These are phyloP conservation scores for Poeciliopsis infans DNA, from an alignment of 2,797 vertebrate genomes.

Conservation along the genomic window DNA sequence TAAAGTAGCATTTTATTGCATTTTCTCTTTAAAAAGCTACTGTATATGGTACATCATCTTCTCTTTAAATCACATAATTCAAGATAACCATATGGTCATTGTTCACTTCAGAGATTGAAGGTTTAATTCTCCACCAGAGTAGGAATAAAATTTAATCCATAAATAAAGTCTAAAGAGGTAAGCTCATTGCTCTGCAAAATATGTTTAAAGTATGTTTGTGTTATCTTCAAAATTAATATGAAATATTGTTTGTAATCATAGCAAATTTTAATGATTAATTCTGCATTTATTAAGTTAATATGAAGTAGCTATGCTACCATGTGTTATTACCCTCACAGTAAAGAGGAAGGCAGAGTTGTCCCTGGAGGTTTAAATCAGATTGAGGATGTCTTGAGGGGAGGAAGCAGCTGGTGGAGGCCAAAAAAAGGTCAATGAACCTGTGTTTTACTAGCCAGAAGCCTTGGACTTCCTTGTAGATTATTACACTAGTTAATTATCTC, in stretches of 20 bases:
- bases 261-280: conserved; percentile 23
- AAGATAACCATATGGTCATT: neutral
- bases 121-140: neutral
- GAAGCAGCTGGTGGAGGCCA: conserved; percentile 41
- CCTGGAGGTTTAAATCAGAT: conserved; percentile 38
- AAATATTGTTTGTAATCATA: neutral
- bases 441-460: conserved; percentile 31
- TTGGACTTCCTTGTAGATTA: conserved; percentile 57
- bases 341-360: conserved; percentile 29
- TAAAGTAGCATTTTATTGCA: neutral
- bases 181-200: neutral
- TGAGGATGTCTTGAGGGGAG: conserved; percentile 32
- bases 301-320: conserved; percentile 39
- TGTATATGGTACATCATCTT: neutral
- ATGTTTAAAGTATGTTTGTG: neutral
- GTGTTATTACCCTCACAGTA: conserved; percentile 21
- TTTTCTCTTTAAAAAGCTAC: neutral
- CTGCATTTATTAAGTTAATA: conserved; percentile 50
- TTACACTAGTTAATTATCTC: conserved; percentile 52
- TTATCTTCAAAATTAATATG: neutral
- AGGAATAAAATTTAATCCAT: neutral
- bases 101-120: neutral
- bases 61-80: neutral
- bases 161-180: neutral
- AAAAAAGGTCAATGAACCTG: conserved; percentile 33